phyloP scores from a whole-genome alignment of 2,797 vertebrate genomes.

The Psittacula echo region DNA sequence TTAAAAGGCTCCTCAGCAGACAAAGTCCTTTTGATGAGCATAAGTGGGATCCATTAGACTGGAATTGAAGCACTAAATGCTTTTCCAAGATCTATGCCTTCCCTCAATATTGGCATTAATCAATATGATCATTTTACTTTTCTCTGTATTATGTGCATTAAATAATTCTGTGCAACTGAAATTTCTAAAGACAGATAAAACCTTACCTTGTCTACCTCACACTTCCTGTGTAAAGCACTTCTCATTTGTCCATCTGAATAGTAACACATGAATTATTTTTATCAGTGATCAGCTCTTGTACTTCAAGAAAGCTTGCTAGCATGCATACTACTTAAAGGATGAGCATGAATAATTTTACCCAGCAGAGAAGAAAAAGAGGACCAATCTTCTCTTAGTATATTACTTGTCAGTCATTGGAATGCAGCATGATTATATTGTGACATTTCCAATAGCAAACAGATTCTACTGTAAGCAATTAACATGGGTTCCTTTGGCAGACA shows the following conservation, averaged over 20 bases:
- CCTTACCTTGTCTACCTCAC: neutral
- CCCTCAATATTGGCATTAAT: neutral
- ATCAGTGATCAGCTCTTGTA: neutral
- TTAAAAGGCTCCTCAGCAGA: neutral
- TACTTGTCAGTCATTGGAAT: conserved; percentile 73
- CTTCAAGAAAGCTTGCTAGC: conserved; percentile 19
- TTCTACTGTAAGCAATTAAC: conserved; percentile 77
- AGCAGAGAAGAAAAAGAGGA: neutral
- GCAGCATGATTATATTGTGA: conserved; percentile 75
- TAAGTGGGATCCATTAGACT: neutral
- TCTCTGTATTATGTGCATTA: neutral
- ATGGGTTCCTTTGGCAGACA: conserved; percentile 70
- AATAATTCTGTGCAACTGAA: neutral
- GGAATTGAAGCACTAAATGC: neutral
- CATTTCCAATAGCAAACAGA: conserved; percentile 77
- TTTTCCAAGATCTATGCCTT: neutral
- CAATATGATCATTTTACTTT: neutral
- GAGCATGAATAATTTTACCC: neutral
- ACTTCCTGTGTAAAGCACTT: neutral
- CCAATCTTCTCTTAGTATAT: conserved; percentile 66
- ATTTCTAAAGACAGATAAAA: neutral
- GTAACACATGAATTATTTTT: neutral
- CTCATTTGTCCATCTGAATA: neutral
- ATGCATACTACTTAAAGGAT: neutral
- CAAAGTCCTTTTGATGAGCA: neutral